These are phyloP conservation scores for Lampropteryx suffumata DNA, from an alignment of 2,888 invertebrate genomes.

Conservation along the genomic window DNA sequence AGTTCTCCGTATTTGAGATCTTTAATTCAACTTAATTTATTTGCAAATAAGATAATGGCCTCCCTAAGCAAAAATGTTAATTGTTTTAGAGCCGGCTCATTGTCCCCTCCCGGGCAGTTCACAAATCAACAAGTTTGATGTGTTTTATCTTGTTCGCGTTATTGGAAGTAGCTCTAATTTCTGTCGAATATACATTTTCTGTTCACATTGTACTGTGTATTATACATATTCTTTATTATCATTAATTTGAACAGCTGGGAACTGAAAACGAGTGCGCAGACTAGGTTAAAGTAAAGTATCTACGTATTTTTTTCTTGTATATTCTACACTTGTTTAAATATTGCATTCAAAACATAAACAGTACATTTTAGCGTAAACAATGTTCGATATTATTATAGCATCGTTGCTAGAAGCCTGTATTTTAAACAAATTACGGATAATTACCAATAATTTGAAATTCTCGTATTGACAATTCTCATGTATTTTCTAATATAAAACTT, in stretches of 20 bases:
- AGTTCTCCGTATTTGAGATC: constrained; percentile 1
- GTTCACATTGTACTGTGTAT: constrained; percentile 5
- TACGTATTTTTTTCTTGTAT: too few relatives aligned
- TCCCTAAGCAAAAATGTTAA: constrained; percentile 17
- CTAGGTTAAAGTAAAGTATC: too few relatives aligned
- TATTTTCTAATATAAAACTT: too few relatives aligned
- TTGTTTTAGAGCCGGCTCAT: constrained; percentile 19
- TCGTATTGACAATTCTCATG: too few relatives aligned
- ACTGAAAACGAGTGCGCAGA: too few relatives aligned
- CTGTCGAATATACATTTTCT: constrained; percentile 12
- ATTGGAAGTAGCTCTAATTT: neutral
- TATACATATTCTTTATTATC: constrained; percentile 8
- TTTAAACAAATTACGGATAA: too few relatives aligned
- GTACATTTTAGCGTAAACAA: neutral
- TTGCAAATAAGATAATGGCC: constrained; percentile 15
- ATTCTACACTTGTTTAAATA: constrained; percentile 9
- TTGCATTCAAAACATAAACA: neutral
- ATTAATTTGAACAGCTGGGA: constrained; percentile 1
- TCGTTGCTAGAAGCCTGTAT: too few relatives aligned
- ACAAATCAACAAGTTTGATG: constrained; percentile 18
- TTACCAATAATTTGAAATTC: too few relatives aligned
- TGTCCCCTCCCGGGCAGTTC: constrained; percentile 7
- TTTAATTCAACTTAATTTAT: constrained; percentile 17
- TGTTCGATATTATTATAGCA: too few relatives aligned
- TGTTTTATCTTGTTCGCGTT: constrained; percentile 11